These are phyloP conservation scores for Epirrhoe alternata DNA, from an alignment of 2,888 invertebrate genomes.

Conservation along the genomic window DNA sequence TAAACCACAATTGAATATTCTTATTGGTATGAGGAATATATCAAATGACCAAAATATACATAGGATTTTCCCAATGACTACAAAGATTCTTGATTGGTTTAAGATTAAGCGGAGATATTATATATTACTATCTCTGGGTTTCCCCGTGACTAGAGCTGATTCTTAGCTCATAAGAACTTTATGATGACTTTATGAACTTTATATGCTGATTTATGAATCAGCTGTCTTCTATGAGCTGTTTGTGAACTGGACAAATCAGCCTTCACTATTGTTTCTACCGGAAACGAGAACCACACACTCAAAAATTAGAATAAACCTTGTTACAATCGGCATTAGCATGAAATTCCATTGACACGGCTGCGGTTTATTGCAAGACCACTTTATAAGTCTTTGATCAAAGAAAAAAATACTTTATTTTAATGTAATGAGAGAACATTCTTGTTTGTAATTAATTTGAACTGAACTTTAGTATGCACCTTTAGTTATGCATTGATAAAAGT, in stretches of 20 bases:
- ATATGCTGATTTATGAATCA: conserved; percentile 4
- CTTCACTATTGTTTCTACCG: conserved; percentile 54
- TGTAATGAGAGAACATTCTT: background rate
- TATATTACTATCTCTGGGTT: no score
- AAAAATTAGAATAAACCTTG: conserved; percentile 37
- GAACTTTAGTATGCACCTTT: conserved; percentile 3
- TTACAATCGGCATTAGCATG: conserved; percentile 28
- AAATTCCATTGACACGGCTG: conserved; percentile 28
- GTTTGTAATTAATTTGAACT: background rate
- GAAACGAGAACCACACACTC: conserved; percentile 42
- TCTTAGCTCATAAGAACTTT: background rate
- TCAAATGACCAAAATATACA: no score
- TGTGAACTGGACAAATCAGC: conserved; percentile 48
- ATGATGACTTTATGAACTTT: no score
- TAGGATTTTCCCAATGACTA: no score
- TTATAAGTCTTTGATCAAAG: conserved; percentile 16
- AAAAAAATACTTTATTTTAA: conserved; percentile 12
- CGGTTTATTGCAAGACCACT: conserved; percentile 11
- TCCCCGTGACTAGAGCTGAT: no score
- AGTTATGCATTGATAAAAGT: conserved; percentile 14
- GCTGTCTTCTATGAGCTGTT: conserved; percentile 29
- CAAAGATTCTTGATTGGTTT: no score
- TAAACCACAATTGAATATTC: no score
- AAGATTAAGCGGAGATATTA: no score
- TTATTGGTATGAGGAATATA: background rate